Evolutionary conservation across 1,140 invertebrate species (phyloP), one percentile per base, ranked within the genome.

Genomic region (Drosophila triauraria): DNA sequence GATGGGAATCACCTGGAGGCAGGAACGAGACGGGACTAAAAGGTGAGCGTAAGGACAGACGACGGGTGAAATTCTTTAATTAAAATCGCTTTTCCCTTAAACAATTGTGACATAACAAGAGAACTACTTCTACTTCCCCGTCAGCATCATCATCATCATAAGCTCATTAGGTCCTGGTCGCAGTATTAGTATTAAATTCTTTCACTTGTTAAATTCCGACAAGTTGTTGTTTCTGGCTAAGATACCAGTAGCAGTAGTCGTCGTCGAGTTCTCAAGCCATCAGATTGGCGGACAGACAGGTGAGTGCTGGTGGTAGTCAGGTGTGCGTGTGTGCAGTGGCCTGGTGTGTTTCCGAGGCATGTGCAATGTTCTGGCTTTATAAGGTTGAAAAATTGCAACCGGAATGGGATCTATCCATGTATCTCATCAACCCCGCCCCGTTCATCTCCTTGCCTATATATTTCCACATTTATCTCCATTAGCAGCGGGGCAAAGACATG

Each of bases 301-400:
- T 65, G 30, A 75, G 38, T 38, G 6, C 13, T 54, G 13, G 38
- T 42, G 15, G 51, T 38, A 35, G 72, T 44, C 40, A 76, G 42
- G 23, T 65, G 72, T 61, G 47, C 51, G 67, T 32, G 53, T 54
- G 40, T 57, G 44, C 40, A n/a, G 8, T 13, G 35, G 8, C 20
- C 44, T 44, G 20, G 40, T 44, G 59, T 63, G 53, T 75, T 46
- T 64, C 63, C 67, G 57, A 60, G 62, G 78, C 72, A 63, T 87
- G 58, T 68, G 60, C 53, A 82, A 63, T 60, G 75, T 70, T 46
- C 44, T 60, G 59, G 56, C 75, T 87, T 84, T 91, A 82, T 91
- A 91, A 75, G 88, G 88, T 46, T 76, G 83, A 82, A 87, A 74
- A 76, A 91, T 91, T 84, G 75, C 75, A 84, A 84, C 72, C 81